These are phyloP conservation scores for Cylloceria caligata DNA, from an alignment of 2,888 invertebrate genomes.

Conservation along the genomic window DNA sequence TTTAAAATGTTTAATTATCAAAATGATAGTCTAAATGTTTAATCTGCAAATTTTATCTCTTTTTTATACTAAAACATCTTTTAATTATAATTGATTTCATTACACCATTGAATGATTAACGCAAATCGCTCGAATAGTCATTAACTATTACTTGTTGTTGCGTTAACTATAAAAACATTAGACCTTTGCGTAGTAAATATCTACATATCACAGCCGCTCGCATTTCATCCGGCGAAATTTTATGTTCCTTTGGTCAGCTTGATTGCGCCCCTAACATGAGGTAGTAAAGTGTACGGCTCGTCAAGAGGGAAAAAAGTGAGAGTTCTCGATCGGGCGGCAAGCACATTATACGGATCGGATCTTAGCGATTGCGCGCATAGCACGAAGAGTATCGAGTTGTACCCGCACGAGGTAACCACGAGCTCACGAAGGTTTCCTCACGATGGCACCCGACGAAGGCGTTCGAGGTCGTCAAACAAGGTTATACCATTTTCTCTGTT, in stretches of 20 bases:
- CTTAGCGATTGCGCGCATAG: constrained; percentile 49
- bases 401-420: constrained; percentile 40
- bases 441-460: constrained; percentile 77
- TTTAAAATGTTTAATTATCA: too few relatives aligned
- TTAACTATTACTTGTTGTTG: background rate
- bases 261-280: background rate
- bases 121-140: too few relatives aligned
- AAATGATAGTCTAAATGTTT: too few relatives aligned
- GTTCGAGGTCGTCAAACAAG: constrained; percentile 82
- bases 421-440: constrained; percentile 56
- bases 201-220: too few relatives aligned
- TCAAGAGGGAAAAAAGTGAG: constrained; percentile 70
- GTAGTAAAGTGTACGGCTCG: background rate
- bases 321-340: constrained; percentile 64
- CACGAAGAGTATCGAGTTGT: constrained; percentile 23
- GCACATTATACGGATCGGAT: constrained; percentile 71
- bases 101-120: too few relatives aligned
- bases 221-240: background rate
- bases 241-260: background rate
- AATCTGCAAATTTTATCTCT: too few relatives aligned
- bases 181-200: background rate
- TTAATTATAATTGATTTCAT: too few relatives aligned
- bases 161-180: background rate
- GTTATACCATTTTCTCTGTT: constrained; percentile 80
- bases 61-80: too few relatives aligned